Base-by-base conservation (phyloP, 2,888 invertebrate genomes). In the Spodoptera exigua region DNA sequence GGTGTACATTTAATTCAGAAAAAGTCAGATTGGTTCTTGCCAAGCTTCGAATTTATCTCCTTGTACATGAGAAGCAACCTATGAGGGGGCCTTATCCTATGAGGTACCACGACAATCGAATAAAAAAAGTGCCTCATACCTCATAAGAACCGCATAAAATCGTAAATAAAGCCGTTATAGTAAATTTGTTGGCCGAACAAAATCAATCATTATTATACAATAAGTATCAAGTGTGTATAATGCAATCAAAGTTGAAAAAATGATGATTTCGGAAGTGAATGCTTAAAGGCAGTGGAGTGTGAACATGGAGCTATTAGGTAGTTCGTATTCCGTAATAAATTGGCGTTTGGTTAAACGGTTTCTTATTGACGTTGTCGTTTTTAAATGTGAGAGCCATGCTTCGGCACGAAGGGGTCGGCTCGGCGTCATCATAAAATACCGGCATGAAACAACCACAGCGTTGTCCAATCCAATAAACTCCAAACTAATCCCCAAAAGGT, bases 181-280 rank as follows among this genome's bases (percentile, higher is more conserved):
- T 34, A 48, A 21, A 60, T 68, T 74, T 67, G 54, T 51, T 56
- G 13, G 21, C 51, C 13, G 32, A 35, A 51, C 10, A 18, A 17
- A 64, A 70, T 71, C 51, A 46, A 57, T 72, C 58, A 48, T 16
- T 10, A 58, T 62, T 62, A 43, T 44, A 35, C 41, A 52, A 55
- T 41, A 5, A 35, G 18, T 44, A 54, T 45, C 48, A 45, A n/a
- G 40, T 52, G 61, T 48, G 61, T 53, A 58, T 27, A 61, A 17
- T 13, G 16, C 14, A 52, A 52, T 11, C 11, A 2, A 36, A 39
- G 40, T 36, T 39, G 60, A 51, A 65, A 44, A 51, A 27, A 53
- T 27, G 39, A 47, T 67, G 43, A 53, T 61, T 71, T 74, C 62
- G 75, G 62, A 73, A 73, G 66, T 63, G 61, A 73, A 73, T 78